Conservation (phyloP, 2,888 invertebrate species). For the Tachina lurida region DNA sequence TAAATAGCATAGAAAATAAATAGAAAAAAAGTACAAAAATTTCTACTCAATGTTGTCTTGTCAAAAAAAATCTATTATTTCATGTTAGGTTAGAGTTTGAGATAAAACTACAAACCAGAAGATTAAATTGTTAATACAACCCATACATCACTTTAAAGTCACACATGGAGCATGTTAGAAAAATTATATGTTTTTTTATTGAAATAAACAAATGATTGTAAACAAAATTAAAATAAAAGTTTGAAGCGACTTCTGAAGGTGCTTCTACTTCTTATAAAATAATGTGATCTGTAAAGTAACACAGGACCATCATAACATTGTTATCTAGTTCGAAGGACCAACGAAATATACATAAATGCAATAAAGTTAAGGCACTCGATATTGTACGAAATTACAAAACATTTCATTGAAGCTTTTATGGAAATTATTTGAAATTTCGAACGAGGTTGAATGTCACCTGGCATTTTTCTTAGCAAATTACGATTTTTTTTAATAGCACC, state of each 20-base stretch:
- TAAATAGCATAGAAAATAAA: not conserved
- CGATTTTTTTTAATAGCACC: too few relatives aligned
- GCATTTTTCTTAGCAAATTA: too few relatives aligned
- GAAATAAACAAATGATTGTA: conserved; percentile 19
- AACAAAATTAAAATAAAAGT: conserved; percentile 6
- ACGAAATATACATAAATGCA: not conserved
- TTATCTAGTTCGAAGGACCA: not conserved
- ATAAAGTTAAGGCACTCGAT: too few relatives aligned
- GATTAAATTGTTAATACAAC: conserved; percentile 31
- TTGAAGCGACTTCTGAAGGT: not conserved
- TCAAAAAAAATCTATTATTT: conserved; percentile 16
- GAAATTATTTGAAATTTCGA: too few relatives aligned
- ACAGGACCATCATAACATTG: too few relatives aligned
- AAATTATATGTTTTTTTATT: not conserved
- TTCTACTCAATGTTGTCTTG: not conserved
- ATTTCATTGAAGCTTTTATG: too few relatives aligned
- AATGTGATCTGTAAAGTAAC: too few relatives aligned
- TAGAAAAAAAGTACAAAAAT: not conserved
- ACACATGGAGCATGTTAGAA: conserved; percentile 12
- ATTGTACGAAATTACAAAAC: too few relatives aligned
- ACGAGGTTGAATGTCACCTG: too few relatives aligned
- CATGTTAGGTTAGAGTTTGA: not conserved
- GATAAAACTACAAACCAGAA: conserved; percentile 16
- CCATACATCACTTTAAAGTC: conserved; percentile 29
- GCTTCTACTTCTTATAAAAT: not conserved